These are phyloP conservation scores for Drosophila imparisetae DNA, from an alignment of 2,888 invertebrate genomes.

Conservation along the genomic window DNA sequence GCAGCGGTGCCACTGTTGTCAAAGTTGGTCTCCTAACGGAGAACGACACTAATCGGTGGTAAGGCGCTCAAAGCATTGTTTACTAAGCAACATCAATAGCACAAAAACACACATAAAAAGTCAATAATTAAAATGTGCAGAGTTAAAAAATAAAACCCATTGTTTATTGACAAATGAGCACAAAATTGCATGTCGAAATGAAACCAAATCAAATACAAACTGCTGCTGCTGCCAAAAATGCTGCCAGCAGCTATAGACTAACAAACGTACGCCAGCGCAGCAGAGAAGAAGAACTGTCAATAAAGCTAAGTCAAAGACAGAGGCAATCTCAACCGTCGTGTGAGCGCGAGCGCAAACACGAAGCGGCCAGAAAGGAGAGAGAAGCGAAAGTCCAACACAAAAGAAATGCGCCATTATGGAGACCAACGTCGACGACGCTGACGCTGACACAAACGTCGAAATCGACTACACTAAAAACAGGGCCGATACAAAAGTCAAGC, in stretches of 20 bases:
- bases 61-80: constrained; percentile 20
- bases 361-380: constrained; percentile 45
- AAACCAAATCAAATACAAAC: constrained; percentile 48
- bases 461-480: constrained; percentile 10
- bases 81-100: constrained; percentile 28
- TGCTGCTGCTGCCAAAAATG: constrained; percentile 4
- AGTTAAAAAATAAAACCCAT: constrained; percentile 31
- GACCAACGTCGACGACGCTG: constrained; percentile 3
- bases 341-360: constrained; percentile 59
- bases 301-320: constrained; percentile 5
- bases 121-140: constrained; percentile 32
- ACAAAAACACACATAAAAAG: constrained; percentile 14
- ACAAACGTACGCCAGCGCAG: constrained; percentile 18
- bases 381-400: constrained; percentile 49
- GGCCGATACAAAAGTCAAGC: neutral
- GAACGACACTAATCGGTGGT: constrained; percentile 13
- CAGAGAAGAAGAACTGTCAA: constrained; percentile 29
- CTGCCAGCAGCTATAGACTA: neutral
- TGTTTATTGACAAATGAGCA: constrained; percentile 33
- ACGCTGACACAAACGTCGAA: neutral
- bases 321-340: constrained; percentile 29
- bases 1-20: constrained; percentile 38
- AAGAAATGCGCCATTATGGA: constrained; percentile 3
- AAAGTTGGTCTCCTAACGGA: constrained; percentile 22
- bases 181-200: constrained; percentile 49